Percentiles rank a stretch among this genome's conserved stretches.
Conservation (phyloP, 2,113 vertebrate species). For the Scytalopus superciliaris region DNA sequence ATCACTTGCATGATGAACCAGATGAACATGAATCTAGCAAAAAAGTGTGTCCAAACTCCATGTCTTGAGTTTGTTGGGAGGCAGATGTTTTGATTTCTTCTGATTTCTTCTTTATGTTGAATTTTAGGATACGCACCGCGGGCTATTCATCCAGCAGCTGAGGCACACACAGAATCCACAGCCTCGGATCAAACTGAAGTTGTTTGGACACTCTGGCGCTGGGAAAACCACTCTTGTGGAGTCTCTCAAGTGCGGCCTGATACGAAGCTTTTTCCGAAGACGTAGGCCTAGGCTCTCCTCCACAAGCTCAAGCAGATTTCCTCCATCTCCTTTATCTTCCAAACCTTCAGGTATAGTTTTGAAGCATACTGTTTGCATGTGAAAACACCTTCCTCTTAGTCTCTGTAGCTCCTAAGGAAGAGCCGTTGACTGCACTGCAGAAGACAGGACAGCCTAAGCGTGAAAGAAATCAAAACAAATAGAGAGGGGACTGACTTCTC, state of each 20-base stretch:
- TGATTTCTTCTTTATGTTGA: not conserved
- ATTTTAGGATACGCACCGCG: slow-evolving; percentile 86
- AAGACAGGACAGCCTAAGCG: not conserved
- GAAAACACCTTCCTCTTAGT: not conserved
- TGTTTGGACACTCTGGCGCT: slow-evolving; percentile 87
- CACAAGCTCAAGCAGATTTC: slow-evolving; percentile 84
- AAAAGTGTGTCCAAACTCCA: not conserved
- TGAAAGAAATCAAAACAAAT: not conserved
- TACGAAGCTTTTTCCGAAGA: slow-evolving; percentile 94
- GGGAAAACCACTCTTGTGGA: slow-evolving; percentile 94
- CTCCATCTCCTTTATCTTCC: slow-evolving; percentile 87
- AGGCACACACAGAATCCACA: slow-evolving; percentile 85
- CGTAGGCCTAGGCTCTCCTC: slow-evolving; percentile 85
- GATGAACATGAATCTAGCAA: not conserved
- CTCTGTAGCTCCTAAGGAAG: not conserved
- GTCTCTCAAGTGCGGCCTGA: slow-evolving; percentile 93
- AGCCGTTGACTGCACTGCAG: not conserved
- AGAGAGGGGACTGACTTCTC: not conserved
- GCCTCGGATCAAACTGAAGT: slow-evolving; percentile 90
- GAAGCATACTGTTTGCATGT: not conserved
- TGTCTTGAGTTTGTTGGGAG: not conserved
- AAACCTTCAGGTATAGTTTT: slow-evolving; percentile 85
- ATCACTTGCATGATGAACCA: not conserved
- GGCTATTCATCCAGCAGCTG: slow-evolving; percentile 91
- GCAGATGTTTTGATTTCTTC: not conserved